phyloP scores from a whole-genome alignment of 1,140 invertebrate genomes.

The Lasioglossum baleicum region DNA sequence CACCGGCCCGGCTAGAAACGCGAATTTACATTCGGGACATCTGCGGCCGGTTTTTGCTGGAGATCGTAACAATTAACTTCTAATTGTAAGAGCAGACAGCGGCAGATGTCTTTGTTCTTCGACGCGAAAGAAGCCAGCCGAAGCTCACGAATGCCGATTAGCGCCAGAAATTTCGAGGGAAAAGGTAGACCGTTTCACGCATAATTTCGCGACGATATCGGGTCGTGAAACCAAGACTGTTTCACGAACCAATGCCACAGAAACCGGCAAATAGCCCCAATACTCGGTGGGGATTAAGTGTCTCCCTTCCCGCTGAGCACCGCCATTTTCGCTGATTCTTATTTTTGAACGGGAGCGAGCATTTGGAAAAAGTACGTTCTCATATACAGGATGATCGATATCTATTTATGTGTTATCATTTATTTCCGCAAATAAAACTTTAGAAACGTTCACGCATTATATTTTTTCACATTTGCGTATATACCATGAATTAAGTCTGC shows the following conservation, averaged over 20 bases:
- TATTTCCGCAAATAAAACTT: too few species aligned
- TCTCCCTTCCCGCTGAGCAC: not conserved
- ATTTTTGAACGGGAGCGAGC: not conserved
- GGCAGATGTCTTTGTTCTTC: slow-evolving; percentile 8
- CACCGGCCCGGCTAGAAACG: slow-evolving; percentile 16
- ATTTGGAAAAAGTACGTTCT: not conserved
- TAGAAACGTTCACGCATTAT: too few species aligned
- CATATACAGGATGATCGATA: too few species aligned
- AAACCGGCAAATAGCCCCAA: not conserved
- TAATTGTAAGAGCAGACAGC: slow-evolving; percentile 34
- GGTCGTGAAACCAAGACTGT: not conserved
- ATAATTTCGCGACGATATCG: not conserved
- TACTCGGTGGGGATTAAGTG: not conserved
- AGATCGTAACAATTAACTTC: slow-evolving; percentile 57
- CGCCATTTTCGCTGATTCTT: not conserved
- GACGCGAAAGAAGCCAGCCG: not conserved
- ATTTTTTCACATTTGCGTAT: too few species aligned
- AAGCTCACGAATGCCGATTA: not conserved
- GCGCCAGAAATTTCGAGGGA: not conserved
- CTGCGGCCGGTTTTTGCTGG: slow-evolving; percentile 51
- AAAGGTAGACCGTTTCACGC: not conserved
- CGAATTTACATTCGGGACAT: slow-evolving; percentile 59
- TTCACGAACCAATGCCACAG: not conserved
- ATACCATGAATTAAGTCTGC: too few species aligned
- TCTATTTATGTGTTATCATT: too few species aligned